A percentile compares a stretch with the other conserved stretches of the same genome.
These are phyloP conservation scores for Oncopodura yosiiana DNA, from an alignment of 1,140 invertebrate genomes.

Conservation along the genomic window DNA sequence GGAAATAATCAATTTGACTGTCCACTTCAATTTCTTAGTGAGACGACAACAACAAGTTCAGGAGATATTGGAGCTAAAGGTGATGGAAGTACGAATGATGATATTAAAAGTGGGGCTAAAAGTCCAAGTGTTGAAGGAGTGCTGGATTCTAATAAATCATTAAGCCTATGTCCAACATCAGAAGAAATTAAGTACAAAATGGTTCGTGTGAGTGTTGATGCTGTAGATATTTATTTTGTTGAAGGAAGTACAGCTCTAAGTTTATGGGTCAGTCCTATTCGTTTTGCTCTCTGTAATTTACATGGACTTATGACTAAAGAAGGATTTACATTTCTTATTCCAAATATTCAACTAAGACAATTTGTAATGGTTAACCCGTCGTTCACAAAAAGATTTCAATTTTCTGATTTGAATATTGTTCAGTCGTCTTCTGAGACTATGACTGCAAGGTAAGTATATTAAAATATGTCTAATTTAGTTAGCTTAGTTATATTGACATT, in stretches of 20 bases:
- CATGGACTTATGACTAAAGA: constrained; percentile 81
- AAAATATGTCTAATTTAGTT: too few species aligned
- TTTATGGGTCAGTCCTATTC: constrained; percentile 70
- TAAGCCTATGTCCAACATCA: constrained; percentile 60
- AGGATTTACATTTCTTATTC: constrained; percentile 78
- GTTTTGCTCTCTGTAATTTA: constrained; percentile 83
- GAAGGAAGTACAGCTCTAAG: constrained; percentile 79
- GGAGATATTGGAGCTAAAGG: background rate
- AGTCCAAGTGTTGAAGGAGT: background rate
- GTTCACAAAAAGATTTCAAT: constrained; percentile 34
- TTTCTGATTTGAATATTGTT: constrained; percentile 33
- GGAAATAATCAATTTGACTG: constrained; percentile 35
- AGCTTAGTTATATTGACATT: too few species aligned
- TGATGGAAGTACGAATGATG: background rate
- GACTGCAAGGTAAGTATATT: constrained; percentile 21
- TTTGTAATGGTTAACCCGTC: constrained; percentile 41
- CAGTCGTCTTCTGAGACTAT: constrained; percentile 33
- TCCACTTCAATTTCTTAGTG: constrained; percentile 1
- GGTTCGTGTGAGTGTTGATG: constrained; percentile 80
- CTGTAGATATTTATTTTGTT: constrained; percentile 79
- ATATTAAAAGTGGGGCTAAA: background rate
- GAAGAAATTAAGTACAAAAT: constrained; percentile 93
- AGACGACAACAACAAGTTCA: background rate
- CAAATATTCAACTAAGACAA: constrained; percentile 62
- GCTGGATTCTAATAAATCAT: background rate